Conservation (phyloP, 1,140 invertebrate species). For the Mercenaria mercenaria region DNA sequence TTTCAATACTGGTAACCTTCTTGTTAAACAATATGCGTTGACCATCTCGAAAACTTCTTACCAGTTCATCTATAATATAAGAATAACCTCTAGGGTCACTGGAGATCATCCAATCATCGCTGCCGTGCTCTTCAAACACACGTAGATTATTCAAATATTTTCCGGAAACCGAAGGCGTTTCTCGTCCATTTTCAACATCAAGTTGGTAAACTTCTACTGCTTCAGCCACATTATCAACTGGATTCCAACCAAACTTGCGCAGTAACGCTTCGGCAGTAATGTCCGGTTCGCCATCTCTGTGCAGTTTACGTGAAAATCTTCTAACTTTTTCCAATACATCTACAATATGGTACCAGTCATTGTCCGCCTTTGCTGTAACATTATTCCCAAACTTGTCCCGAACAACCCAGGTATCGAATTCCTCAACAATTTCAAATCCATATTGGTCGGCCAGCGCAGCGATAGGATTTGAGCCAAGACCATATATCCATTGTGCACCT, state of each 20-base stretch:
- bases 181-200: background rate
- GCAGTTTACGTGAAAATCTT: background rate
- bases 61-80: background rate
- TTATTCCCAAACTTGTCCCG: background rate
- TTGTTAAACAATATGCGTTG: background rate
- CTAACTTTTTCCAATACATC: background rate
- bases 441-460: background rate
- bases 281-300: background rate
- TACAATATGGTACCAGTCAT: background rate
- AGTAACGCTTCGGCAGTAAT: background rate
- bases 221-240: background rate
- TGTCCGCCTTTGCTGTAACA: background rate
- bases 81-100: constrained; percentile 20
- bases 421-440: background rate
- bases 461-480: constrained; percentile 25
- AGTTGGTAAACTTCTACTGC: background rate
- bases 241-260: background rate
- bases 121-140: background rate
- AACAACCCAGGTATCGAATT: background rate
- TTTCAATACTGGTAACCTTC: background rate
- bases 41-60: background rate
- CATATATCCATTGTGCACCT: constrained; percentile 53
- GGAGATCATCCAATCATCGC: background rate
- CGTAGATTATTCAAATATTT: background rate
- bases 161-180: background rate